Evolutionary conservation across 53 echinoderm and acorn worm genomes (phyloP).

Genomic region (Arbacia lixula): DNA sequence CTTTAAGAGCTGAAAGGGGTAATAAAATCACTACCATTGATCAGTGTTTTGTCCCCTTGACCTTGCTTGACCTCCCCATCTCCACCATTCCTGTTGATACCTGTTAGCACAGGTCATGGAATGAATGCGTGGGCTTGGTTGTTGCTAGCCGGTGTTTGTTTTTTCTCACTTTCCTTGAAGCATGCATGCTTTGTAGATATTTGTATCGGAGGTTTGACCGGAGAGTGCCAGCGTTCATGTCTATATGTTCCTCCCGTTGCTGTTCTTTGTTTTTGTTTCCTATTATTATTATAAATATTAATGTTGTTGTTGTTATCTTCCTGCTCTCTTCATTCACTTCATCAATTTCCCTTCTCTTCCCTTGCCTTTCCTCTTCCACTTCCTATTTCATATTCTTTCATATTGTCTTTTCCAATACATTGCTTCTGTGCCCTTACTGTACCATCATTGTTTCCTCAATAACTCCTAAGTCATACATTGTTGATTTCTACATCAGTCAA

Average conservation of each 20-base stretch:
- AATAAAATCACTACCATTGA: constrained; percentile 14
- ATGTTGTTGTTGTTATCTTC: neutral
- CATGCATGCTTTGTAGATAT: constrained; percentile 8
- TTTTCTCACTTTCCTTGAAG: neutral
- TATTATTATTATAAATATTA: too few species aligned
- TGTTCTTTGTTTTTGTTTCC: neutral
- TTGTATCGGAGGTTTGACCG: neutral
- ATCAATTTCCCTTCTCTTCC: neutral
- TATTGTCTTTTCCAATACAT: too few species aligned
- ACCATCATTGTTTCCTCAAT: too few species aligned
- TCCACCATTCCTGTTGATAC: neutral
- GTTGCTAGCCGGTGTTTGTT: neutral
- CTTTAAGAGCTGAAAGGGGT: constrained; percentile 7
- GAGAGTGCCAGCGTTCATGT: neutral
- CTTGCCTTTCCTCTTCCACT: too few species aligned
- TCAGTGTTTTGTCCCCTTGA: constrained; percentile 46
- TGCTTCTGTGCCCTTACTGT: too few species aligned
- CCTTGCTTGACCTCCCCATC: constrained; percentile 33
- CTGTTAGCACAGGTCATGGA: neutral
- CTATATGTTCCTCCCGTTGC: neutral
- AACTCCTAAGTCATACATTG: too few species aligned
- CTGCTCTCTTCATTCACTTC: neutral
- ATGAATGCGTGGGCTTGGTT: neutral
- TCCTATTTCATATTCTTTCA: too few species aligned
- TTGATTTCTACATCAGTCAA: too few species aligned